Base-by-base conservation (phyloP, 2,888 invertebrate genomes). In the Gisinianus flammeolus region DNA sequence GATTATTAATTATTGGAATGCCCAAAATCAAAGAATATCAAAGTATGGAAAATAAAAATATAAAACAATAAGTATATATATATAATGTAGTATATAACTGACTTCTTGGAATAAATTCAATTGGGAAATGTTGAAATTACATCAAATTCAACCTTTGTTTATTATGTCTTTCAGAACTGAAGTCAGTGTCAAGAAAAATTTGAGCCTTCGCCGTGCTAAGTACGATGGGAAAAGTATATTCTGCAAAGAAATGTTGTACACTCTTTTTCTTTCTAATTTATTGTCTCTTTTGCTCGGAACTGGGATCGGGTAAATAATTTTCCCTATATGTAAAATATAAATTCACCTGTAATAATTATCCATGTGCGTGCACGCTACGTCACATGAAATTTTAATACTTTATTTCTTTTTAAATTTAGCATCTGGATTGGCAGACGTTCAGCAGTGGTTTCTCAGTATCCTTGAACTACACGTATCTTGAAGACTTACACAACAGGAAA, bases 221-320 rank as follows among this genome's bases (percentile, higher is more conserved):
- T 90, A 93, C 81, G 93, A 93, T 79, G 92, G 93, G 86, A 91
- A 92, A 79, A 93, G 93, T 81, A 90, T 96, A 84, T 96, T 96
- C 88, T 94, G 94, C 74, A 92, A 94, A 87, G 94, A 95, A 88
- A 94, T 97, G 73, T 88, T 97, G 70, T 94, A 95, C 86, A 94
- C 96, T 67, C 91, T 97, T 84, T 91, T 97, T 85, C 90, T 97
- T 85, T 94, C 95, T 84, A 97, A 97, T 89, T 90, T 97, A 82
- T 90, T 97, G 76, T 96, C 96, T 6, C 89, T 97, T 81, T 88
- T 97, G 83, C 89, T 97, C 80, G 97, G 97, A 82, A 94, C 96
- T 80, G 96, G 97, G 79, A 91, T 97, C 85, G 97, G 97, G 94
- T 95, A 87, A 89, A 89, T 44, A 30, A 26, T 66, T n/a, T 44